Conservation (phyloP, 2,888 invertebrate genomes). For the Epinotia nisella region DNA sequence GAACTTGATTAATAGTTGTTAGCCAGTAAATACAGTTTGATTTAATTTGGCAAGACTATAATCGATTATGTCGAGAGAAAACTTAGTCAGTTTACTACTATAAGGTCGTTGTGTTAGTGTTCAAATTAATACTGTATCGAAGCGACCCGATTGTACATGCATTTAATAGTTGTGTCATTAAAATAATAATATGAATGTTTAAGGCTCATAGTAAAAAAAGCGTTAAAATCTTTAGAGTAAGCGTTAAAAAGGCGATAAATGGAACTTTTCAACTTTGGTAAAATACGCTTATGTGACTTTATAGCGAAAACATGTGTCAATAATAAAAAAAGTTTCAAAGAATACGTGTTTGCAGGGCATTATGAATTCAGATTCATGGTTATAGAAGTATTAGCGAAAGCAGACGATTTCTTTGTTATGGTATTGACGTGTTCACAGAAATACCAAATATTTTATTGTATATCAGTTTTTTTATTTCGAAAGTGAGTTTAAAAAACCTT, state of each 20-base stretch:
- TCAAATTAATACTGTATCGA: slow-evolving; percentile 7
- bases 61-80: neutral
- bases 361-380: neutral
- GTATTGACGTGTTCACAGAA: neutral
- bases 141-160: slow-evolving; percentile 20
- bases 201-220: slow-evolving; percentile 24
- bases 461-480: neutral
- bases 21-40: neutral
- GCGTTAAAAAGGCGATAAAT: slow-evolving; percentile 25
- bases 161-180: slow-evolving; percentile 14
- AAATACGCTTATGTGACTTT: slow-evolving; percentile 2
- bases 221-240: slow-evolving; percentile 22
- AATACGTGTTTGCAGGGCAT: neutral
- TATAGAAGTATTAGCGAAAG: neutral
- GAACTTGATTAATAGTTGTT: slow-evolving; percentile 1
- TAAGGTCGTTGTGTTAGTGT: slow-evolving; percentile 11
- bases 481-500: too few relatives aligned
- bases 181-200: slow-evolving; percentile 28
- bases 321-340: neutral
- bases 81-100: neutral
- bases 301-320: slow-evolving; percentile 1
- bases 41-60: slow-evolving; percentile 4
- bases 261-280: slow-evolving; percentile 4
- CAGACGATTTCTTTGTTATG: neutral
- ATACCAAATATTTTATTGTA: neutral